These are phyloP conservation scores for Heliconius himera DNA, from an alignment of 1,140 invertebrate genomes.

Conservation along the genomic window DNA sequence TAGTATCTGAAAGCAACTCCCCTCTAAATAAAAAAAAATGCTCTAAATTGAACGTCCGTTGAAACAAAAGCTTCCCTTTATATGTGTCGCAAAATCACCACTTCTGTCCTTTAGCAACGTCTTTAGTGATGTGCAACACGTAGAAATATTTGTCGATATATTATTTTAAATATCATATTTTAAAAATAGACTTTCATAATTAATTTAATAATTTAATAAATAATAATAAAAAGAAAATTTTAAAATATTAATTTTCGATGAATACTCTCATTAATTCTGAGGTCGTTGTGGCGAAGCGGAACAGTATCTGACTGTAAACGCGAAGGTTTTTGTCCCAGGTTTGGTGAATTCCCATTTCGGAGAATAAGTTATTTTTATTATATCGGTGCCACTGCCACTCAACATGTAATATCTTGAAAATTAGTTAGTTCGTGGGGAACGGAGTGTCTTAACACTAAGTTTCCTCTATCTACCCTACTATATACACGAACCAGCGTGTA, in stretches of 20 bases:
- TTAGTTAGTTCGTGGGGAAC: too few relatives aligned
- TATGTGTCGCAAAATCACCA: slow-evolving; percentile 49
- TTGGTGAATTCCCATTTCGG: too few relatives aligned
- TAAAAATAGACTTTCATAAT: background rate
- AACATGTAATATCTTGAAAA: too few relatives aligned
- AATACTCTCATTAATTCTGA: background rate
- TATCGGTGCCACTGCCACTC: too few relatives aligned
- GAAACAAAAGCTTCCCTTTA: slow-evolving; percentile 38
- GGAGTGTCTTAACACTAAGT: too few relatives aligned
- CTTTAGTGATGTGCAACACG: slow-evolving; percentile 35
- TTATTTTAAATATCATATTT: too few relatives aligned
- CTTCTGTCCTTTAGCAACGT: slow-evolving; percentile 44
- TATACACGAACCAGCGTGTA: too few relatives aligned
- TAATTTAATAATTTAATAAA: background rate
- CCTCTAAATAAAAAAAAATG: slow-evolving; percentile 16
- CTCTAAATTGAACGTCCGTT: slow-evolving; percentile 24
- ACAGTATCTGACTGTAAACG: too few relatives aligned
- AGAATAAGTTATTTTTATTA: too few relatives aligned
- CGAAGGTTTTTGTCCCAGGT: too few relatives aligned
- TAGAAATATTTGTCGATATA: background rate
- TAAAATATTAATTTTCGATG: background rate
- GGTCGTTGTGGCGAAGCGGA: too few relatives aligned
- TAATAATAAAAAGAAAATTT: background rate
- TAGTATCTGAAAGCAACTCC: background rate
- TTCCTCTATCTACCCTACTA: too few relatives aligned